phyloP scores from a whole-genome alignment of 1,140 invertebrate genomes.

The Pentalonia nigronervosa region DNA sequence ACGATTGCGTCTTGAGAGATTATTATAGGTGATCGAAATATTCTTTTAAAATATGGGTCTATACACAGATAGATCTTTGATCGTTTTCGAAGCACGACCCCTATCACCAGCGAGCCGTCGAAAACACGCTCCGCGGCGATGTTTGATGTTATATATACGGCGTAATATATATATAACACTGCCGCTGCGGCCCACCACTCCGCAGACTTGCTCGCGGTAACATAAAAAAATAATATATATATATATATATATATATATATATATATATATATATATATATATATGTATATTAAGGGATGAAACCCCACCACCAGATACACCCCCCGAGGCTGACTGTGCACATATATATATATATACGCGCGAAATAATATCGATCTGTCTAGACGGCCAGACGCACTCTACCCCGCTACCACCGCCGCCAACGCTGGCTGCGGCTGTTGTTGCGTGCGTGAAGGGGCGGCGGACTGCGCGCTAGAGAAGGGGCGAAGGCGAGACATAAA shows the following conservation, averaged over 20 bases:
- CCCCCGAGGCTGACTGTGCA: slow-evolving; percentile 5
- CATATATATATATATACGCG: not conserved
- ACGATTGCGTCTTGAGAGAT: not conserved
- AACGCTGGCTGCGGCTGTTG: slow-evolving; percentile 13
- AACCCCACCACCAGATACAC: not conserved
- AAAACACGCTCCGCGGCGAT: not conserved
- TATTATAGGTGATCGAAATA: not conserved
- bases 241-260: not conserved
- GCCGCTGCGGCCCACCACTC: not conserved
- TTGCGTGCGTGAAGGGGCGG: not conserved
- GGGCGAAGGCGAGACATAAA: not conserved
- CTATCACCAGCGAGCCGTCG: not conserved
- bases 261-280: not conserved
- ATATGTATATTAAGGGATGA: not conserved
- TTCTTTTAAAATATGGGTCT: not conserved
- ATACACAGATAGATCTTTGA: not conserved
- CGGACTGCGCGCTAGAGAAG: not conserved
- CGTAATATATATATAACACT: too few relatives aligned
- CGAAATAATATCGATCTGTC: slow-evolving; percentile 54
- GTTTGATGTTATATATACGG: not conserved
- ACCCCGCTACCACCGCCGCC: not conserved
- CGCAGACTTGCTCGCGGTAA: not conserved
- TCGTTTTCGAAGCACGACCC: slow-evolving; percentile 1
- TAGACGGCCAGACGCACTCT: slow-evolving; percentile 45
- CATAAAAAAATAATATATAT: not conserved